Evolutionary conservation across 2,113 vertebrate genomes (phyloP), one percentile per base, ranked within the genome.

Genomic region (Psittacus erithacus): DNA sequence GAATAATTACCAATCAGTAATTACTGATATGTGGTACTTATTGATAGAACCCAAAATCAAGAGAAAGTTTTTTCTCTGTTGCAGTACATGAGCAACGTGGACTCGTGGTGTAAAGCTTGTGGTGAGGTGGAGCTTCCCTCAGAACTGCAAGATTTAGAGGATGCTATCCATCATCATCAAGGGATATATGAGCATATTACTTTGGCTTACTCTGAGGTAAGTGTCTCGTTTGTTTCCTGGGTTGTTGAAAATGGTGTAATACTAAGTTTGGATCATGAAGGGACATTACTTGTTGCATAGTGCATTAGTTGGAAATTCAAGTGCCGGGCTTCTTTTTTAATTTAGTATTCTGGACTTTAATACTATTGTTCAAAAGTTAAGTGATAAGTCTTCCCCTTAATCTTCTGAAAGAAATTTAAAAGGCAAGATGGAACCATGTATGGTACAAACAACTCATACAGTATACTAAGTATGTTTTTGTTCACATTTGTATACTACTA

Each of bases 31-130:
- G 4, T 10, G 9, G 6, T 65, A 43, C 59, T 76, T 77, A 33
- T 4, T 81, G 73, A n/a, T 20, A 69, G 57, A 76, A 64, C 8
- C 23, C 8, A 11, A 64, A 84, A 60, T 87, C 31, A 77, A 84
- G 44, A 24, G 2, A 59, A 23, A 35, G 6, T 29, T 57, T 68
- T 39, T 90, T 78, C 33, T 75, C 28, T 60, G 10, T 83, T 95
- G 65, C 90, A 99, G 99, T 99, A 99, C 84, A 99, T 99, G 99
- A 98, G 98, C 97, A 99, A 99, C 55, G 99, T 99, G 95, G 99
- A 99, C 93, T 98, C 99, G 0, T 99, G 99, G 99, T 99, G 99
- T 95, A 99, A 99, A 96, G 99, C 99, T 6, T 99, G 99, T 44
- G 99, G 99, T 11, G 99, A 99, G 77, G 99, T 99, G 44, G 99